A percentile compares a stretch with the other conserved stretches of the same genome.
Conservation (phyloP, 2,888 invertebrate species). For the Perithous albicinctus region DNA sequence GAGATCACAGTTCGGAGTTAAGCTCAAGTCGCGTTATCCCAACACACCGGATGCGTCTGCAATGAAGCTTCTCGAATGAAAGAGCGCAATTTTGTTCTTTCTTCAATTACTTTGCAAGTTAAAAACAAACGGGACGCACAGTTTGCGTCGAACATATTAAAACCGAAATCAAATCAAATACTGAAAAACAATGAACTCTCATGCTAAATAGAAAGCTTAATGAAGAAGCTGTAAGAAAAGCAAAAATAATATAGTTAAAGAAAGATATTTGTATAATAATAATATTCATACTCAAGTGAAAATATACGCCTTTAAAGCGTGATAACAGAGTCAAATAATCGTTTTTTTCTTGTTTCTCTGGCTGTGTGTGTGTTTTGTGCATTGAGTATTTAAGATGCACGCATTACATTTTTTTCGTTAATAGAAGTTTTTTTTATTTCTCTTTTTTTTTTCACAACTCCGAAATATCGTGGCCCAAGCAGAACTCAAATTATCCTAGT, state of each 20-base stretch:
- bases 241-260: constrained; percentile 34
- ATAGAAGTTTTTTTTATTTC: not conserved
- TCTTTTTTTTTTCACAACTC: constrained; percentile 37
- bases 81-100: constrained; percentile 16
- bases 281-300: constrained; percentile 28
- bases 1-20: constrained; percentile 13
- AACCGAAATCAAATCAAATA: constrained; percentile 30
- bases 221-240: constrained; percentile 52
- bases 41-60: constrained; percentile 42
- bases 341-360: constrained; percentile 1
- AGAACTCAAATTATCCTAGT: constrained; percentile 23
- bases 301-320: constrained; percentile 46
- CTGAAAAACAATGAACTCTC: constrained; percentile 42
- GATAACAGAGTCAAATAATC: constrained; percentile 13
- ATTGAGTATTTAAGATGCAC: constrained; percentile 42
- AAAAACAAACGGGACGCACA: constrained; percentile 35
- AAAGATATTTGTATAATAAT: constrained; percentile 25
- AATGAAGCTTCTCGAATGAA: constrained; percentile 45
- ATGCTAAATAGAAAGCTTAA: constrained; percentile 61
- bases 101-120: constrained; percentile 5
- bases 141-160: constrained; percentile 21
- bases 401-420: constrained; percentile 1
- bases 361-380: constrained; percentile 34
- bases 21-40: constrained; percentile 41
- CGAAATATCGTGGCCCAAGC: constrained; percentile 56